Percentiles rank a stretch among this genome's conserved stretches.
Evolutionary conservation across 1,140 invertebrate species (phyloP).

Genomic region (Ganaspis sp.): DNA sequence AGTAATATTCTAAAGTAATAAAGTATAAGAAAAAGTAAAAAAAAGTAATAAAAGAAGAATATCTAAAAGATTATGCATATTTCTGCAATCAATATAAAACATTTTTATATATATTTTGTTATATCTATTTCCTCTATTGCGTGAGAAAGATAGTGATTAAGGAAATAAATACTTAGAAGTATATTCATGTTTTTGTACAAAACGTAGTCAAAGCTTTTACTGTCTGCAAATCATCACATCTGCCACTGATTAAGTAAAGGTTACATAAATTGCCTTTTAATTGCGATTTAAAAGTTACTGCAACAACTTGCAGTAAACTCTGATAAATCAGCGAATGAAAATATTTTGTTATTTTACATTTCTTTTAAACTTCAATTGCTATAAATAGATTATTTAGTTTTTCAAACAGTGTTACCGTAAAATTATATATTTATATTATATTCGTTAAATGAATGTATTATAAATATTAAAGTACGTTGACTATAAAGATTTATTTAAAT

Average conservation of each 20-base stretch:
- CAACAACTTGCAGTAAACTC: neutral
- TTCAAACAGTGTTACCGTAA: too few species aligned
- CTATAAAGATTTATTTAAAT: too few species aligned
- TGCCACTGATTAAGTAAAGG: conserved; percentile 8
- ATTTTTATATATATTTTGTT: neutral
- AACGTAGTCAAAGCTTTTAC: neutral
- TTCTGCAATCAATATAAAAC: neutral
- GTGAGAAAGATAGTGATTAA: neutral
- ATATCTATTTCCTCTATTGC: neutral
- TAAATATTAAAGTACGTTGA: too few species aligned
- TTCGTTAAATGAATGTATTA: too few species aligned
- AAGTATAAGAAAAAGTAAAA: too few species aligned
- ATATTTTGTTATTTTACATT: neutral
- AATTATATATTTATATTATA: too few species aligned
- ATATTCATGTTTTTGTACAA: neutral
- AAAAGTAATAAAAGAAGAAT: too few species aligned
- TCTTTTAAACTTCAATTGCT: too few species aligned
- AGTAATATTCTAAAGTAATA: too few species aligned
- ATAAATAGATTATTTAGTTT: too few species aligned
- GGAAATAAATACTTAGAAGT: neutral
- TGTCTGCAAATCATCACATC: conserved; percentile 20
- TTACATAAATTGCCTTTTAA: conserved; percentile 10
- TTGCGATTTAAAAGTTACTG: neutral
- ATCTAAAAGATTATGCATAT: too few species aligned
- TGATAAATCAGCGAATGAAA: neutral